Percentiles rank a stretch among this genome's conserved stretches.
Evolutionary conservation across 2,888 invertebrate genomes (phyloP).

Genomic region (Melinaea menophilus): DNA sequence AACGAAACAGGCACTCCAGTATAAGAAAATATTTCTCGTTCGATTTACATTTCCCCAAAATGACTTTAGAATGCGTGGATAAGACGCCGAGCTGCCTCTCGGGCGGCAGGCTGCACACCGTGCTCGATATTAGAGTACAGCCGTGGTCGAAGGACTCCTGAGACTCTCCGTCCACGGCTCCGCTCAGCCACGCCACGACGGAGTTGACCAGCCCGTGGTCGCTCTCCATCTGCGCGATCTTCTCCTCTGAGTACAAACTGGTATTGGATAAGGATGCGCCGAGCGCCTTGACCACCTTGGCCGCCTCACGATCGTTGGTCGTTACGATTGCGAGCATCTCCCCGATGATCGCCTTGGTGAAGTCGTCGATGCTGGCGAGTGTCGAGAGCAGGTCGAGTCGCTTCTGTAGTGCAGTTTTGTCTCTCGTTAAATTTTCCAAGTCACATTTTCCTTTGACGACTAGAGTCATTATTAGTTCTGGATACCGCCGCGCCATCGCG

Average conservation of each 20-base stretch:
- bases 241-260: constrained; percentile 53
- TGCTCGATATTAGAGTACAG: constrained; percentile 56
- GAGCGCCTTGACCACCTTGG: constrained; percentile 56
- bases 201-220: constrained; percentile 65
- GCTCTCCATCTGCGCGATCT: constrained; percentile 64
- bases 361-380: constrained; percentile 69
- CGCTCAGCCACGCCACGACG: constrained; percentile 56
- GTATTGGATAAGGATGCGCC: constrained; percentile 54
- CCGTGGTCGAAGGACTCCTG: constrained; percentile 50
- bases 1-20: constrained; percentile 73
- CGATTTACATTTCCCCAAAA: constrained; percentile 48
- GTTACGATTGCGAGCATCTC: constrained; percentile 62
- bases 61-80: constrained; percentile 44
- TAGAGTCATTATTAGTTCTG: constrained; percentile 70
- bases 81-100: constrained; percentile 55
- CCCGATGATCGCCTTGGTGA: constrained; percentile 65
- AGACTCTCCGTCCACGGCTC: constrained; percentile 45
- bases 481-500: constrained; percentile 71
- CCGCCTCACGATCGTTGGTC: constrained; percentile 44
- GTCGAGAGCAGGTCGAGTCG: constrained; percentile 65
- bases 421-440: constrained; percentile 50
- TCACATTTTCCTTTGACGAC: constrained; percentile 70
- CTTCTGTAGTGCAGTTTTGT: constrained; percentile 53
- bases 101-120: constrained; percentile 52
- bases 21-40: constrained; percentile 58